phyloP scores from a whole-genome alignment of 2,888 invertebrate species.

The Trachelus troglodyta region DNA sequence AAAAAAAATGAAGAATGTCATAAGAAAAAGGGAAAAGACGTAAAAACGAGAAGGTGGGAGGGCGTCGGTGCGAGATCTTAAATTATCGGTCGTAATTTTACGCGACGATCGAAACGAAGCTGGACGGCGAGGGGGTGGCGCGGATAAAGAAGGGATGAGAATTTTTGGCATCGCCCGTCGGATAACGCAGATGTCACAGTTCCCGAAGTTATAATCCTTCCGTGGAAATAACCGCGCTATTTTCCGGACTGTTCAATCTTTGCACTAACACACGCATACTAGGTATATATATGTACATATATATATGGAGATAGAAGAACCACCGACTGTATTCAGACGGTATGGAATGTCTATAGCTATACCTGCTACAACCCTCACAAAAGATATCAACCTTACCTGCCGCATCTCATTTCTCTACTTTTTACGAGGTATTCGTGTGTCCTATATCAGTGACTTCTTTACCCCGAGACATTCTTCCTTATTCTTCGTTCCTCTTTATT shows the following conservation, averaged over 20 bases:
- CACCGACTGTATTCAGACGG: too few relatives aligned
- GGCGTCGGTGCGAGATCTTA: neutral
- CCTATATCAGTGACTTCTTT: too few relatives aligned
- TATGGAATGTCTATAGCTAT: too few relatives aligned
- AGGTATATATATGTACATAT: too few relatives aligned
- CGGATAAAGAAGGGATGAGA: neutral
- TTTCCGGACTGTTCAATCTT: constrained; percentile 1
- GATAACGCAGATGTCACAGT: neutral
- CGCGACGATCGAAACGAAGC: neutral
- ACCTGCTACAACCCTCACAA: too few relatives aligned
- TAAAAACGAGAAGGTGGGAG: neutral
- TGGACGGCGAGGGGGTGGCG: neutral
- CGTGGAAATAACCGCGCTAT: neutral
- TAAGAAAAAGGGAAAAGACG: too few relatives aligned
- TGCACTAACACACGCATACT: too few relatives aligned
- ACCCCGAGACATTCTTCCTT: constrained; percentile 7
- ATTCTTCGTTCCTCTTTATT: constrained; percentile 22
- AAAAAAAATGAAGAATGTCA: too few relatives aligned
- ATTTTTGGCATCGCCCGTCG: neutral
- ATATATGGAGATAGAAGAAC: too few relatives aligned
- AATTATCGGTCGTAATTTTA: neutral
- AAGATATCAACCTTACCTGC: too few relatives aligned
- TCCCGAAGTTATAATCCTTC: neutral
- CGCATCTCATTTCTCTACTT: too few relatives aligned
- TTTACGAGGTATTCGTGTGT: too few relatives aligned